These are phyloP conservation scores for Tricholauxania praeusta DNA, from an alignment of 2,888 invertebrate species.

Conservation along the genomic window DNA sequence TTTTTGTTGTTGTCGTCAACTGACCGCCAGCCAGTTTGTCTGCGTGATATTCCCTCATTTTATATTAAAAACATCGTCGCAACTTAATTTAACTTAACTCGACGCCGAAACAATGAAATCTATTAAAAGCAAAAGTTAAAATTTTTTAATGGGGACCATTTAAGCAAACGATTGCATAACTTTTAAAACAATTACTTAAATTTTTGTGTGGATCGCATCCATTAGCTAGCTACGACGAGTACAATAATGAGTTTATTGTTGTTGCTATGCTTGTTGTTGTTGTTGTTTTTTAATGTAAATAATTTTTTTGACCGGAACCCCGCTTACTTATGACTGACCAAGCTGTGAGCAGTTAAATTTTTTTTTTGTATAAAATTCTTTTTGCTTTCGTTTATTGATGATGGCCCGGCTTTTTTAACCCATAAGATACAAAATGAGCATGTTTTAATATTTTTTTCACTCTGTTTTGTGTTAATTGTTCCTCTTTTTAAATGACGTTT, in stretches of 20 bases:
- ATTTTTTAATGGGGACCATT: conserved; percentile 9
- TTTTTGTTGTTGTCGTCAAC: too few species aligned
- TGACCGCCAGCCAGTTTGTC: too few species aligned
- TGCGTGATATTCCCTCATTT: too few species aligned
- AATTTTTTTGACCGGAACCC: neutral
- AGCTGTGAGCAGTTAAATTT: neutral
- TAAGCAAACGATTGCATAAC: conserved; percentile 9
- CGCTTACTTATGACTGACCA: neutral
- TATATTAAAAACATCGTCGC: too few species aligned
- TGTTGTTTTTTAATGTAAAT: too few species aligned
- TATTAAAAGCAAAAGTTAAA: conserved; percentile 10
- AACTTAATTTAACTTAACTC: too few species aligned
- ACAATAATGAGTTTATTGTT: too few species aligned
- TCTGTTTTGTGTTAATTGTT: neutral
- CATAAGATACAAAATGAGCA: neutral
- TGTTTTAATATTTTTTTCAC: neutral
- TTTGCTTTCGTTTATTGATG: conserved; percentile 1
- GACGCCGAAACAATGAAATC: neutral
- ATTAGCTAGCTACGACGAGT: too few species aligned
- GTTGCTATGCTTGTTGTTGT: too few species aligned
- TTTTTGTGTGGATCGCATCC: neutral
- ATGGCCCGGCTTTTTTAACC: neutral
- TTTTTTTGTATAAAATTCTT: neutral
- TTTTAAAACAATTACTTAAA: conserved; percentile 3
- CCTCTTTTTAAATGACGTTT: neutral